phyloP scores from a whole-genome alignment of 2,888 invertebrate genomes.

The Polylopha cassiicola region DNA sequence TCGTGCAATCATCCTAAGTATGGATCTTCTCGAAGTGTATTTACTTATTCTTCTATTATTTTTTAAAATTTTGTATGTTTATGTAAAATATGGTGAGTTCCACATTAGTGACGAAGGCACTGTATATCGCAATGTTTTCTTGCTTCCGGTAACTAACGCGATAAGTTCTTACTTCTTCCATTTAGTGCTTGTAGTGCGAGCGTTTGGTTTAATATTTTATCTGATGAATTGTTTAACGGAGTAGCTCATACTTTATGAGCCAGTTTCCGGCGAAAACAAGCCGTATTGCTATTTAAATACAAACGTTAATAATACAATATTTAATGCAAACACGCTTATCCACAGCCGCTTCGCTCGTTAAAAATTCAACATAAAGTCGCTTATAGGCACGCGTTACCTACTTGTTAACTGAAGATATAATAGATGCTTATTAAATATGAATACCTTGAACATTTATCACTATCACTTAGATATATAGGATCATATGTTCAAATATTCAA shows the following conservation, averaged over 20 bases:
- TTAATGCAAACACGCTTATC: conserved; percentile 48
- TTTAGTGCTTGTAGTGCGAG: conserved; percentile 21
- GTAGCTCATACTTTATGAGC: conserved; percentile 42
- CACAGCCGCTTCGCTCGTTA: conserved; percentile 43
- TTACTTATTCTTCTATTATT: no score
- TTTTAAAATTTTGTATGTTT: no score
- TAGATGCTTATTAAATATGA: neutral
- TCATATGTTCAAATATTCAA: no score
- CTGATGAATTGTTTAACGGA: conserved; percentile 34
- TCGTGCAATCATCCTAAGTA: no score
- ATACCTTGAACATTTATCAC: no score
- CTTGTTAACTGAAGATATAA: conserved; percentile 29
- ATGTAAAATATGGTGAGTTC: no score
- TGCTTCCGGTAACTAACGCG: conserved; percentile 17
- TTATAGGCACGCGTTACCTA: conserved; percentile 41
- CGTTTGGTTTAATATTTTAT: conserved; percentile 27
- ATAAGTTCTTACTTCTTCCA: conserved; percentile 18
- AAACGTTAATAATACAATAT: conserved; percentile 47
- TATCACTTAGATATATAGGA: no score
- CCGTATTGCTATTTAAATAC: conserved; percentile 52
- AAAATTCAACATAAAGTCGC: conserved; percentile 57
- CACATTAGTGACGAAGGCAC: no score
- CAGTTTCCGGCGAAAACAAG: conserved; percentile 43
- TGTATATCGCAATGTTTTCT: neutral
- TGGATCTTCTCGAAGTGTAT: no score